Percentiles rank a stretch among this genome's conserved stretches.
These are phyloP conservation scores for Maconellicoccus hirsutus DNA, from an alignment of 1,140 invertebrate species.

Conservation along the genomic window DNA sequence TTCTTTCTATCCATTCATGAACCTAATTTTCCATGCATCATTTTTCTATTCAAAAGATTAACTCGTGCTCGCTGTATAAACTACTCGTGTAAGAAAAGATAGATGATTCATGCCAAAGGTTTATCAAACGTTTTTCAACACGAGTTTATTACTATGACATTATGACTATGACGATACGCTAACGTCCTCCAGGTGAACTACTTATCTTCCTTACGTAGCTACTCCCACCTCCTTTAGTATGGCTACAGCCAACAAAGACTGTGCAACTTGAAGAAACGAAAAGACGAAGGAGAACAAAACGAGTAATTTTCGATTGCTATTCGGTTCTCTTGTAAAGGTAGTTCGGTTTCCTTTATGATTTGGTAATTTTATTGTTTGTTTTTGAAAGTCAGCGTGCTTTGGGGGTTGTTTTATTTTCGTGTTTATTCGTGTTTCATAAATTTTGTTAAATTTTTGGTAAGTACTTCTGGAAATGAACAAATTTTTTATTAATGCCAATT, in stretches of 20 bases:
- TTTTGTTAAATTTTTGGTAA: neutral
- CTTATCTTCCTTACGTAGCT: neutral
- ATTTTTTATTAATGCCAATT: too few relatives aligned
- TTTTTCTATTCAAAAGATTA: too few relatives aligned
- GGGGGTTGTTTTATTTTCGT: neutral
- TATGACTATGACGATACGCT: neutral
- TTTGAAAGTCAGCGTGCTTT: neutral
- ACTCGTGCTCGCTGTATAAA: too few relatives aligned
- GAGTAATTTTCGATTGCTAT: slow-evolving; percentile 2
- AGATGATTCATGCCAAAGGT: too few relatives aligned
- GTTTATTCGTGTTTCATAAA: neutral
- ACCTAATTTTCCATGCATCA: too few relatives aligned
- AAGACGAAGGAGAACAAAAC: slow-evolving; percentile 9
- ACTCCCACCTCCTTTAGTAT: neutral
- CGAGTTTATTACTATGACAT: too few relatives aligned
- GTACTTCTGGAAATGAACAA: too few relatives aligned
- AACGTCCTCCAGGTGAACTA: slow-evolving; percentile 2
- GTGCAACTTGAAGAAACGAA: neutral
- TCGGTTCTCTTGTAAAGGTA: neutral
- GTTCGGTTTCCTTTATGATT: neutral
- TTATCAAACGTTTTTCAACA: too few relatives aligned
- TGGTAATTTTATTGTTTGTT: neutral
- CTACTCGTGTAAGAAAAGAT: too few relatives aligned
- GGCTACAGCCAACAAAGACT: neutral
- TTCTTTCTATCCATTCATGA: too few relatives aligned